Evolutionary conservation across 2,797 vertebrate species (phyloP).

Genomic region (Cottoperca gobio): DNA sequence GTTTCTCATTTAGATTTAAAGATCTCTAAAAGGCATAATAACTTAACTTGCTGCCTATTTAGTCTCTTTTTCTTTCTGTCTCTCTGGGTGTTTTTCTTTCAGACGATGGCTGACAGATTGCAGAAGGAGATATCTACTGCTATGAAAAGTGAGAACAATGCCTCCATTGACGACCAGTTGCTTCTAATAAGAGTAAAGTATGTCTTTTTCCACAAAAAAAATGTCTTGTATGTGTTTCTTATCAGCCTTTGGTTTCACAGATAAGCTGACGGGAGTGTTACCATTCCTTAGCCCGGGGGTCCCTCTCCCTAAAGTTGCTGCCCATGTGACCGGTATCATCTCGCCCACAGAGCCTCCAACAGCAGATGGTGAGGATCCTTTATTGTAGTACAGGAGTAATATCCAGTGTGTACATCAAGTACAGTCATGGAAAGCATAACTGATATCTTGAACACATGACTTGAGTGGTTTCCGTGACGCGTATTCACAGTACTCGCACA

Average conservation of each 20-base stretch:
- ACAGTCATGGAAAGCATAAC: conserved; percentile 1
- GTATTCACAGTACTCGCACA: not conserved
- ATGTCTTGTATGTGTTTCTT: conserved; percentile 17
- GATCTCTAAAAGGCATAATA: not conserved
- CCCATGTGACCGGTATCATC: conserved; percentile 89
- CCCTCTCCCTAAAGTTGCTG: conserved; percentile 79
- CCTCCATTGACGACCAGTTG: conserved; percentile 22
- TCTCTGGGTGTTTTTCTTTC: conserved; percentile 60
- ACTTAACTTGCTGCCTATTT: not conserved
- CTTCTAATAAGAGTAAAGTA: not conserved
- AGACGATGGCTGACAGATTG: conserved; percentile 88
- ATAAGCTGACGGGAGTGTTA: conserved; percentile 78
- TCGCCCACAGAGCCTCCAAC: conserved; percentile 47
- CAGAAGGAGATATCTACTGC: conserved; percentile 84
- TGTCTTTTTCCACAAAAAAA: conserved; percentile 35
- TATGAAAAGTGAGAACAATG: conserved; percentile 85
- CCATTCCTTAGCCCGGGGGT: conserved; percentile 66
- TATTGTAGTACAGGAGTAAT: not conserved
- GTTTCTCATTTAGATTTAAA: conserved; percentile 12
- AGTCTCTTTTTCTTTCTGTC: not conserved
- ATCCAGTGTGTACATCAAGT: not conserved
- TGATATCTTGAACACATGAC: not conserved
- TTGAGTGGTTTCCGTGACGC: not conserved
- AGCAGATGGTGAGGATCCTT: conserved; percentile 61
- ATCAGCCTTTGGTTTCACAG: conserved; percentile 63